Evolutionary conservation across 1,140 invertebrate genomes (phyloP), one percentile per base, ranked within the genome.

Genomic region (Leptinotarsa defecta): DNA sequence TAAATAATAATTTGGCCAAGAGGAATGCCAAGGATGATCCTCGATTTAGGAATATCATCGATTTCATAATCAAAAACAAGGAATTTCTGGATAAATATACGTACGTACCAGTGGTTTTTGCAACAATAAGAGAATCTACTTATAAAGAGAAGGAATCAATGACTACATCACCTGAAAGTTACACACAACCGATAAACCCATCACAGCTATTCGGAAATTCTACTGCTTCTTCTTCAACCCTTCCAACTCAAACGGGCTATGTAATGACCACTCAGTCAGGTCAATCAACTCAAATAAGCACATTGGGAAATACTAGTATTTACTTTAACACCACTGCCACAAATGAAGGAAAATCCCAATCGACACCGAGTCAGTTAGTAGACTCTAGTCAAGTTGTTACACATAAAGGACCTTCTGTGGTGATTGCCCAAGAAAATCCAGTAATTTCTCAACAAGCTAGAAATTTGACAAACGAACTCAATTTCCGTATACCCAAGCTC

Each of bases 1-100:
- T 71, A 4, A 71, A 71, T 24, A 71, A 49, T 8, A 52, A 71
- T 61, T 27, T 57, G 49, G 69, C 52, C 2, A 71, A 71, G 11
- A 71, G 69, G 24, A 71, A 22, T 57, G 20, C 49, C 48, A 13
- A 52, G 2, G 19, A 71, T 61, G 69, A 71, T 22, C 52, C 69
- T 19, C 52, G 63, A 34, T 73, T 64, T 48, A 20, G 64, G 6
- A 48, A 64, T 65, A 73, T 73, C 20, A 65, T 73, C 15, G 48
- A 73, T 73, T 73, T 73, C 62, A 73, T 73, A 15, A 48, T 73
- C 13, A 73, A 64, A 34, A 73, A 73, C 43, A 73, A 48, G 64
- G 43, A 24, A 13, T 73, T 73, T 49, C n/a, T 20, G 27, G 63
- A 73, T 19, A 65, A 64, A 15, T 73, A 17, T 22, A 73, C 71